A percentile compares a stretch with the other conserved stretches of the same genome.
These are phyloP conservation scores for Chlamydotis undulata DNA, from an alignment of 2,113 vertebrate genomes.

Conservation along the genomic window DNA sequence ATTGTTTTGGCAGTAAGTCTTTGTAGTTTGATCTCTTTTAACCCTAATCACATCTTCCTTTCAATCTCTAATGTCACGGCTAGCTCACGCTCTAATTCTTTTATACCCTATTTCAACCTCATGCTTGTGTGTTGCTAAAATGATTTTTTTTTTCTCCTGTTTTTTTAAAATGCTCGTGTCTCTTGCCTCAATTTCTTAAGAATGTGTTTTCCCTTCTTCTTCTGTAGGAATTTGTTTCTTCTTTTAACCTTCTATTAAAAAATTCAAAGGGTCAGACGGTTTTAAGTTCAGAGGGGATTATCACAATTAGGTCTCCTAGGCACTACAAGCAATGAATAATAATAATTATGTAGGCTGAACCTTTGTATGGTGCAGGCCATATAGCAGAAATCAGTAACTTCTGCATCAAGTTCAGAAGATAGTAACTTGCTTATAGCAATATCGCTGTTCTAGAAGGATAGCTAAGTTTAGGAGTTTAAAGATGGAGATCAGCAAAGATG, in stretches of 20 bases:
- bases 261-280: constrained; percentile 31
- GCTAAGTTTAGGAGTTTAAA: neutral
- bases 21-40: constrained; percentile 59
- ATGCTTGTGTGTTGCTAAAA: constrained; percentile 3
- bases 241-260: constrained; percentile 47
- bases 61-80: constrained; percentile 46
- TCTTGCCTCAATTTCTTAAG: constrained; percentile 13
- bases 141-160: neutral
- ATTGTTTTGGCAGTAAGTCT: constrained; percentile 54
- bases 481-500: neutral
- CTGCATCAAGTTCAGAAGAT: neutral
- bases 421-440: neutral
- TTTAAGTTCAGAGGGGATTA: constrained; percentile 56
- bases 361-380: neutral
- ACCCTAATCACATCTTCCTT: constrained; percentile 56
- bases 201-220: constrained; percentile 26
- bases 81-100: constrained; percentile 19
- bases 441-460: neutral
- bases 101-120: neutral
- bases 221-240: constrained; percentile 56
- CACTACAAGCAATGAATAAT: constrained; percentile 55
- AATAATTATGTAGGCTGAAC: constrained; percentile 31
- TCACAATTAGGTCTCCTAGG: constrained; percentile 63
- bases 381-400: constrained; percentile 10
- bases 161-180: neutral